phyloP scores from a whole-genome alignment of 1,140 invertebrate genomes.

The Drosophila grimshawi region DNA sequence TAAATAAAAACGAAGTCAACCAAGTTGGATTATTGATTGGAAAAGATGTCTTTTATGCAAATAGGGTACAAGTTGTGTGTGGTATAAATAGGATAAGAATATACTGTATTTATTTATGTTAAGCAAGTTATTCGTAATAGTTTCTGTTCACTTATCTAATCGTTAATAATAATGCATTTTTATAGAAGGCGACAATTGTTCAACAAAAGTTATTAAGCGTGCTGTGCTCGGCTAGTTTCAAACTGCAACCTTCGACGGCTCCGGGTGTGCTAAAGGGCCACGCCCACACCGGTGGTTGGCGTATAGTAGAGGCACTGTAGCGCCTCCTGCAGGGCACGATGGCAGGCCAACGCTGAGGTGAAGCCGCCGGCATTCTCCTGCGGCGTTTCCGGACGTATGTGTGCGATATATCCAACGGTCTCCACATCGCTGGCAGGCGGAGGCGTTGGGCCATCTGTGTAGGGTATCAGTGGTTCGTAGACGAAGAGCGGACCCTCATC shows the following conservation, averaged over 20 bases:
- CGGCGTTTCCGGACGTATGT: constrained; percentile 90
- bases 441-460: constrained; percentile 90
- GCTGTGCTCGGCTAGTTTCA: constrained; percentile 43
- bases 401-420: constrained; percentile 89
- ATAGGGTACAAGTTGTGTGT: neutral
- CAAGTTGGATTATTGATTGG: too few species aligned
- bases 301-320: constrained; percentile 92
- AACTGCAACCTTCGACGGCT: neutral
- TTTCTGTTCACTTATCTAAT: neutral
- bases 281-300: constrained; percentile 69
- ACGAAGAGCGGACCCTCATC: constrained; percentile 91
- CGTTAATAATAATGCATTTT: constrained; percentile 31
- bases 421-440: constrained; percentile 89
- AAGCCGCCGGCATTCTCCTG: constrained; percentile 95
- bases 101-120: constrained; percentile 1
- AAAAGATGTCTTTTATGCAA: too few species aligned
- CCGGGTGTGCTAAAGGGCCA: constrained; percentile 10
- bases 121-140: too few species aligned
- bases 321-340: constrained; percentile 95
- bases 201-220: constrained; percentile 65
- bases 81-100: constrained; percentile 41
- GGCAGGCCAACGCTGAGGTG: constrained; percentile 91
- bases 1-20: too few species aligned
- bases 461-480: constrained; percentile 87
- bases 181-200: constrained; percentile 58